phyloP scores from a whole-genome alignment of 1,140 invertebrate species.

The Monochamus saltuarius region DNA sequence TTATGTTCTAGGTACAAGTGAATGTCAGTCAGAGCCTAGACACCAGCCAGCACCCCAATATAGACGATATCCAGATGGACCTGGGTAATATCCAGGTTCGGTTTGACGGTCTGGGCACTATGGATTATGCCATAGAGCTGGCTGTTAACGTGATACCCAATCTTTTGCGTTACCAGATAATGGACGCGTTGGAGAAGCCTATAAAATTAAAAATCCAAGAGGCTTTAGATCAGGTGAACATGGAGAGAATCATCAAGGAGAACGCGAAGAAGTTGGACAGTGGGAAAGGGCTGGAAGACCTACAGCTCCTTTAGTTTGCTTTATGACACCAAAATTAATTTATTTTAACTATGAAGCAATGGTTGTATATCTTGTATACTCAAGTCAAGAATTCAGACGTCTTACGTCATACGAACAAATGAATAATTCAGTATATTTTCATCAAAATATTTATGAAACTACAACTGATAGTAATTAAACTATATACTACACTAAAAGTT shows the following conservation, averaged over 20 bases:
- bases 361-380: too few species aligned
- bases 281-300: slow-evolving; percentile 52
- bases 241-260: slow-evolving; percentile 69
- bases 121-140: slow-evolving; percentile 79
- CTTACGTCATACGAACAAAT: too few species aligned
- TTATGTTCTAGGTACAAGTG: slow-evolving; percentile 53
- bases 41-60: slow-evolving; percentile 66
- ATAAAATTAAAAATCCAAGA: slow-evolving; percentile 67
- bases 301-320: slow-evolving; percentile 27
- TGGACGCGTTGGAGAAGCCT: slow-evolving; percentile 76
- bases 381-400: too few species aligned
- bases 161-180: slow-evolving; percentile 78
- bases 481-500: too few species aligned
- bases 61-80: slow-evolving; percentile 74
- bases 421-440: too few species aligned
- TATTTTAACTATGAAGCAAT: too few species aligned
- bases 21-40: slow-evolving; percentile 74
- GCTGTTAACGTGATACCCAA: slow-evolving; percentile 78
- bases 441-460: too few species aligned
- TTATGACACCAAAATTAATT: slow-evolving; percentile 9
- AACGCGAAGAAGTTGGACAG: slow-evolving; percentile 65
- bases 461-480: too few species aligned
- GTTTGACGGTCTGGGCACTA: slow-evolving; percentile 74
- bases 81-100: slow-evolving; percentile 80
- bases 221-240: slow-evolving; percentile 69